These are phyloP conservation scores for Myrmophylax atrothorax DNA, from an alignment of 2,113 vertebrate genomes.

Conservation along the genomic window DNA sequence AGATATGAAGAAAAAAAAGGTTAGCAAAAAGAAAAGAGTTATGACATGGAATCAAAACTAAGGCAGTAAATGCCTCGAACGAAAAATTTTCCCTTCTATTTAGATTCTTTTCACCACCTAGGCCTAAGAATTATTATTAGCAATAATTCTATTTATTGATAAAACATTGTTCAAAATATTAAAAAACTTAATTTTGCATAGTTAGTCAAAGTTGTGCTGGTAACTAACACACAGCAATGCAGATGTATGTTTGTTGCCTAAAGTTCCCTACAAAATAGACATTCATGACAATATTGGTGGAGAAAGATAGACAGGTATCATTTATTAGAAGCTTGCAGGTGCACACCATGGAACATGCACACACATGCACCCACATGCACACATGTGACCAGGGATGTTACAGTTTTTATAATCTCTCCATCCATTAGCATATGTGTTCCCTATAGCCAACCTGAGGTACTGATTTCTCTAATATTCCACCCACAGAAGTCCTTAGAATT, in stretches of 20 bases:
- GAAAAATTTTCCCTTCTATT: background rate
- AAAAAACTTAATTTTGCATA: background rate
- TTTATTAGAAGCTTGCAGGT: no score
- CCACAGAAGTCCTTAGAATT: no score
- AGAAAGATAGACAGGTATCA: no score
- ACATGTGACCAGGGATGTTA: no score
- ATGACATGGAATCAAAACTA: background rate
- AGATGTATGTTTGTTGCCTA: background rate
- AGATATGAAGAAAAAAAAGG: background rate
- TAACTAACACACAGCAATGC: background rate
- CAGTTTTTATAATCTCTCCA: no score
- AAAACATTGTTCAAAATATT: background rate
- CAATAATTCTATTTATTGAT: background rate
- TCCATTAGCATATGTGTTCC: no score
- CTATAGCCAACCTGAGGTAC: no score
- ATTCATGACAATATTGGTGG: no score
- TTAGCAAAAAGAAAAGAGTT: background rate
- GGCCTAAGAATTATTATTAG: background rate
- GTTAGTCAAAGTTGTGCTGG: background rate
- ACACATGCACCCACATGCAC: no score
- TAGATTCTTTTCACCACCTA: background rate
- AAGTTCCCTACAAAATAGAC: no score
- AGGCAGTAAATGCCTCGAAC: background rate
- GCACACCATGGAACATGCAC: no score
- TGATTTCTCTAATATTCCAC: no score